Evolutionary conservation across 2,888 invertebrate genomes (phyloP), one percentile per base, ranked within the genome.

Genomic region (Pediacus dermestoides): DNA sequence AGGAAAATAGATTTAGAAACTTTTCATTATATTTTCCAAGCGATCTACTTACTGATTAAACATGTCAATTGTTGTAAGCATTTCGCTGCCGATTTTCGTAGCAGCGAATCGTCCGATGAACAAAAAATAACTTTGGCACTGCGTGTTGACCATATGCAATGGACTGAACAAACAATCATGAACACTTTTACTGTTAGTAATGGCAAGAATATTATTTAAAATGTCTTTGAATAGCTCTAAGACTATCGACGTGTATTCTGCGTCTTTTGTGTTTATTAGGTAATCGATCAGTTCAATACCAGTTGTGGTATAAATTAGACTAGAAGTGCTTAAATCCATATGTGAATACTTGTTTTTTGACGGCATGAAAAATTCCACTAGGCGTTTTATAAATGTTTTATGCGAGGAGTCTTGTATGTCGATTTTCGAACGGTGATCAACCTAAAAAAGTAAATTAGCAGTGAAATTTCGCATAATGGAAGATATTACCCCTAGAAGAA

Each of bases 61-160:
- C 47, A 89, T 76, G 32, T 80, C 80, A 28, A 84, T 78, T 55
- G 79, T 81, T 46, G 86, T 85, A 30, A 95, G 76, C 34, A 86
- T 75, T 49, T 74, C 75, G 25, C 83, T 70, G 1, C 88, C 88
- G 28, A 75, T 73, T 34, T 77, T 76, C 4, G 79, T 77, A 46
- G 85, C 82, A 53, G 85, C 85, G 58, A 95, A 76, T 52, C 90
- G 84, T 0, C 95, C 95, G 45, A 95, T 81, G 64, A 93, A 88
- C 27, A 96, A 76, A 70, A 96, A 96, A 74, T 95, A 96, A 74
- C 88, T 87, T 67, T 93, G 93, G 64, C 91, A 89, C 73, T 91
- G 85, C 1, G 93, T 91, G 58, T 84, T 88, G 53, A 82, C 78
- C 79, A 92, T 83, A 64, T 88, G 86, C 52, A 87, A 84, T 1